Evolutionary conservation across 2,113 vertebrate genomes (phyloP).

Genomic region (Ardeotis arabs): DNA sequence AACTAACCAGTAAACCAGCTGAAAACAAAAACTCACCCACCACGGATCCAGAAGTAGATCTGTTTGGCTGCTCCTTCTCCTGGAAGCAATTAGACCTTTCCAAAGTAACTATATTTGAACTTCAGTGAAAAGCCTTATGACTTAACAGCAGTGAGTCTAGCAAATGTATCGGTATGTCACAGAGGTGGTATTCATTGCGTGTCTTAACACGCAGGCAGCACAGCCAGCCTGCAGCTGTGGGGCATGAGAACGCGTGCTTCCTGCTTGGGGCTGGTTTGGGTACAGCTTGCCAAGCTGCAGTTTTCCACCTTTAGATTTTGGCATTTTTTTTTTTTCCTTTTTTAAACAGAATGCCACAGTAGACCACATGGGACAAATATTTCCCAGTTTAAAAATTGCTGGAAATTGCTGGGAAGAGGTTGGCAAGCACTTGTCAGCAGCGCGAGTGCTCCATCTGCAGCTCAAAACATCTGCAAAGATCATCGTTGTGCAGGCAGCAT

Average conservation of each 20-base stretch:
- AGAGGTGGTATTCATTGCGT: neutral
- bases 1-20: neutral
- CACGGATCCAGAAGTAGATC: neutral
- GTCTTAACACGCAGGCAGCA: neutral
- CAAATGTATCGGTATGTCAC: neutral
- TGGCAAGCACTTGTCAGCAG: neutral
- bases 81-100: neutral
- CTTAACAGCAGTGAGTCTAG: neutral
- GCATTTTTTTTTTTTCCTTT: neutral
- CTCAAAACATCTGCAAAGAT: neutral
- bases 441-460: slow-evolving; percentile 59
- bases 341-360: neutral
- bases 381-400: neutral
- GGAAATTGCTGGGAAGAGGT: neutral
- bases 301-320: neutral
- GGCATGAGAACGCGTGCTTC: neutral
- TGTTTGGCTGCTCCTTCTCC: neutral
- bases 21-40: neutral
- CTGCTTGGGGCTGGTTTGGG: neutral
- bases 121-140: neutral
- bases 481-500: too few relatives aligned
- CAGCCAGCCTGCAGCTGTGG: neutral
- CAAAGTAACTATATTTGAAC: neutral
- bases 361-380: neutral
- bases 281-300: neutral